Evolutionary conservation across 2,113 vertebrate species (phyloP).

Genomic region (Pelmatolapia mariae): DNA sequence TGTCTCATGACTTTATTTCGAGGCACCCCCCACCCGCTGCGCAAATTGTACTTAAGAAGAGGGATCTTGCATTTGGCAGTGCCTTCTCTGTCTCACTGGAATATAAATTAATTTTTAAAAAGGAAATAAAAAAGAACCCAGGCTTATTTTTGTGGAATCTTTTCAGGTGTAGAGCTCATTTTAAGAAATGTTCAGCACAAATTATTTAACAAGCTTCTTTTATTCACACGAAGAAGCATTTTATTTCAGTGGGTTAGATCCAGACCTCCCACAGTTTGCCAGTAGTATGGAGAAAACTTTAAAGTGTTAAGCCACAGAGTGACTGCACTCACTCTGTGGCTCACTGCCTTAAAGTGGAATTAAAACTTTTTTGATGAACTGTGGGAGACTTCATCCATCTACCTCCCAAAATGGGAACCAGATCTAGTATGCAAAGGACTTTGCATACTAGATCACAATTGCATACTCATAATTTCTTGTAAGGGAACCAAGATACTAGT

Average conservation of each 20-base stretch:
- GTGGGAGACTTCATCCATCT: background rate
- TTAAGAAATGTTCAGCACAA: background rate
- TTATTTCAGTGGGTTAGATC: background rate
- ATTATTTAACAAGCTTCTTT: background rate
- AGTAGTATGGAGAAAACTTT: background rate
- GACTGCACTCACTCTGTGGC: no score
- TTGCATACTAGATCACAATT: no score
- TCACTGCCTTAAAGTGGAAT: background rate
- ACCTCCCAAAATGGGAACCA: background rate
- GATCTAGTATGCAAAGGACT: background rate
- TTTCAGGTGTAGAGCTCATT: background rate
- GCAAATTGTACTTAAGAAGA: background rate
- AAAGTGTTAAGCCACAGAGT: background rate
- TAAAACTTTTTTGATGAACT: background rate
- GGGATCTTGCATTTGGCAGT: background rate
- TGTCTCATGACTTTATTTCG: background rate
- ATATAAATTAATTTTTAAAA: background rate
- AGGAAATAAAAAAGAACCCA: background rate
- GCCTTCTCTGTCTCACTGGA: background rate
- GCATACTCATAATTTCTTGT: background rate
- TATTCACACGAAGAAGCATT: background rate
- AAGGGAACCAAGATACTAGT: background rate
- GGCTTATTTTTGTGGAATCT: background rate
- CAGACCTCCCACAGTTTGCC: background rate
- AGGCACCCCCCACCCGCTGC: background rate